Conservation (phyloP, 2,888 invertebrate genomes). For the Ctena decussata region DNA sequence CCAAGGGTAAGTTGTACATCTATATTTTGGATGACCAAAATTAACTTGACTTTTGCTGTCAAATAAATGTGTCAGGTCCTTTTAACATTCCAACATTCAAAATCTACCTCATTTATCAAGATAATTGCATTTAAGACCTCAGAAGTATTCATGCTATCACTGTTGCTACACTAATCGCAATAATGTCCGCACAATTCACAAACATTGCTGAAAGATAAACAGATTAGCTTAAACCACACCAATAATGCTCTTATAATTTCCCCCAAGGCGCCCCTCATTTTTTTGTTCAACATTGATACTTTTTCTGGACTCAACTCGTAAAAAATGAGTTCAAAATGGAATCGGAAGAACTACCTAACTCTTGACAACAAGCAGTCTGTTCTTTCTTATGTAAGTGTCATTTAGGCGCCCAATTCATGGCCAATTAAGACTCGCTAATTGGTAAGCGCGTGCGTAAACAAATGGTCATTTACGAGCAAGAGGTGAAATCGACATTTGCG, state of each 20-base stretch:
- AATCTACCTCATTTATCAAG: not conserved
- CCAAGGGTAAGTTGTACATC: too few relatives aligned
- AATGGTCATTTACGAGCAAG: conserved; percentile 1
- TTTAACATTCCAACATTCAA: too few relatives aligned
- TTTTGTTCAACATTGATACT: conserved; percentile 20
- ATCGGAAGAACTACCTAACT: not conserved
- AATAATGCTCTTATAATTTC: not conserved
- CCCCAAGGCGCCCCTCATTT: conserved; percentile 38
- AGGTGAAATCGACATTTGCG: conserved; percentile 10
- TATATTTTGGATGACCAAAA: too few relatives aligned
- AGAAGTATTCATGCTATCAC: not conserved
- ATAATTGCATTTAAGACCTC: not conserved
- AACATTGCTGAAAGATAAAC: not conserved
- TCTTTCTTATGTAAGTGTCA: too few relatives aligned
- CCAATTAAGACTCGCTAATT: not conserved
- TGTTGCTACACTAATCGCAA: not conserved
- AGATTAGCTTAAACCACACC: not conserved
- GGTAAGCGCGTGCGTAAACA: not conserved
- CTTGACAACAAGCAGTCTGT: too few relatives aligned
- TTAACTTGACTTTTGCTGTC: too few relatives aligned
- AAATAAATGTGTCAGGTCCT: too few relatives aligned
- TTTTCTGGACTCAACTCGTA: not conserved
- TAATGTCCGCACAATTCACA: not conserved
- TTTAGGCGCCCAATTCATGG: not conserved
- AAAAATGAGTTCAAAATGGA: not conserved